Evolutionary conservation across 2,113 vertebrate species (phyloP).

Genomic region (Rallus limicola): DNA sequence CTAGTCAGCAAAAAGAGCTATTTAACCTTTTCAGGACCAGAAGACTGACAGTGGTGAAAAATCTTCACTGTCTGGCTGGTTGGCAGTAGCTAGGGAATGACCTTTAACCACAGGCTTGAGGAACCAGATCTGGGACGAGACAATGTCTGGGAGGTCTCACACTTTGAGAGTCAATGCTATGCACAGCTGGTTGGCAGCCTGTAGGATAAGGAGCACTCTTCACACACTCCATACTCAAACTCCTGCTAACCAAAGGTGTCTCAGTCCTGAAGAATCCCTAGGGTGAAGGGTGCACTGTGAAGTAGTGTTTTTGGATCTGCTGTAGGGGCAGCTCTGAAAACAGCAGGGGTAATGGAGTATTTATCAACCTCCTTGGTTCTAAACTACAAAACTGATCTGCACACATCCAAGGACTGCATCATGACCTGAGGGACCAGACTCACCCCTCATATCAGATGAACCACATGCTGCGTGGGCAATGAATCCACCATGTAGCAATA

Average conservation of each 20-base stretch:
- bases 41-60: not conserved
- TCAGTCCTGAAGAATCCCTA: not conserved
- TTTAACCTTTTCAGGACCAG: not conserved
- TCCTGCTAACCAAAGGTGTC: not conserved
- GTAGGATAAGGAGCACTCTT: not conserved
- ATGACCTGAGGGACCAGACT: not conserved
- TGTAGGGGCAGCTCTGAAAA: not conserved
- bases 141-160: not conserved
- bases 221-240: accelerated
- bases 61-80: not conserved
- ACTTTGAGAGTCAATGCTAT: not conserved
- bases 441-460: too few species aligned
- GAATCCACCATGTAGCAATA: too few species aligned
- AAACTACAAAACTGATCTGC: not conserved
- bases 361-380: not conserved
- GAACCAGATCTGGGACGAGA: not conserved
- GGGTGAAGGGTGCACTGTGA: accelerated
- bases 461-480: too few species aligned
- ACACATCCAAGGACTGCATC: not conserved
- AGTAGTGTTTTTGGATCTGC: not conserved
- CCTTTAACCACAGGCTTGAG: not conserved
- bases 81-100: not conserved
- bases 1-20: not conserved
- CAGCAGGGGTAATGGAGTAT: not conserved
- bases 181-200: not conserved